phyloP scores from a whole-genome alignment of 2,113 vertebrate species.

The Cathartes aura region DNA sequence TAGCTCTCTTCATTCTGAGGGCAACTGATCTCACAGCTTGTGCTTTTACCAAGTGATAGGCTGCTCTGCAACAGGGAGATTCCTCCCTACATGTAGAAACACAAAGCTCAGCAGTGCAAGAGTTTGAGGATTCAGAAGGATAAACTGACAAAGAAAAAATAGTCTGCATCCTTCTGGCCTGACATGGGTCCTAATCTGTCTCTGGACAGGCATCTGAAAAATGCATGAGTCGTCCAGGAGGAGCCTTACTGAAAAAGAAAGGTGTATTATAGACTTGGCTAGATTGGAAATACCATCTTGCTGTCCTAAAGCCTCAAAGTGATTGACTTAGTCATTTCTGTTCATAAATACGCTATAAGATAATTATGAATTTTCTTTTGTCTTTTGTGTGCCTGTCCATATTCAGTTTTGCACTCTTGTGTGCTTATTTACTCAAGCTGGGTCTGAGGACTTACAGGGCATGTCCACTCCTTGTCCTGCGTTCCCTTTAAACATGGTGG shows the following conservation, averaged over 20 bases:
- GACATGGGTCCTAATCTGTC: background rate
- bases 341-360: background rate
- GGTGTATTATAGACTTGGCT: background rate
- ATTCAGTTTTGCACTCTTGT: background rate
- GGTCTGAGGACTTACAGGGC: background rate
- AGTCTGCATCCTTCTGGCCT: background rate
- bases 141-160: background rate
- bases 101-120: background rate
- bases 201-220: background rate
- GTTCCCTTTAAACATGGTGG: background rate
- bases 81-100: background rate
- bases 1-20: background rate
- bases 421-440: background rate
- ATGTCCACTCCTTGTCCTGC: background rate
- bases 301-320: background rate
- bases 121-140: background rate
- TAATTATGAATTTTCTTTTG: background rate
- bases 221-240: background rate
- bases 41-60: background rate
- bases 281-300: background rate
- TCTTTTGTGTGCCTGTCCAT: background rate
- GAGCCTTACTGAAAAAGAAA: background rate
- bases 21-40: background rate
- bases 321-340: background rate
- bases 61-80: background rate